Percentiles rank a stretch among this genome's conserved stretches.
Conservation (phyloP, 2,113 vertebrate genomes). For the Alouatta palliata region DNA sequence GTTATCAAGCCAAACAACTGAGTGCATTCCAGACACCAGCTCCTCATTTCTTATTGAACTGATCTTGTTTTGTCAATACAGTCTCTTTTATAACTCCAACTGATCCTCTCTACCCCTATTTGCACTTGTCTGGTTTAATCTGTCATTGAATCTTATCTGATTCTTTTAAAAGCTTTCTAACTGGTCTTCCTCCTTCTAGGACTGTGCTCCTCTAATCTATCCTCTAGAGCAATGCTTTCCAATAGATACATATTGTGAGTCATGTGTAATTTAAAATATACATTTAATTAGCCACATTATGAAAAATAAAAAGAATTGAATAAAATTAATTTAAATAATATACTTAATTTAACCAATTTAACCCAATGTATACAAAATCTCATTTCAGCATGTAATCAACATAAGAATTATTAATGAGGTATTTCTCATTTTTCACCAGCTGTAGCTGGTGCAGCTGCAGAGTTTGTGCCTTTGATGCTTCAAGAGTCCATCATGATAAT, state of each 20-base stretch:
- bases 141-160: background rate
- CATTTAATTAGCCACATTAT: background rate
- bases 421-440: too few relatives aligned
- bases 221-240: background rate
- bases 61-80: background rate
- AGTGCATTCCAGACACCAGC: background rate
- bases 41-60: background rate
- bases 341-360: background rate
- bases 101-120: background rate
- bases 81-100: background rate
- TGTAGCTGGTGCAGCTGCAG: too few relatives aligned
- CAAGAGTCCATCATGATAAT: too few relatives aligned
- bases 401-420: too few relatives aligned
- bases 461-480: too few relatives aligned
- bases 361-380: too few relatives aligned
- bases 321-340: background rate
- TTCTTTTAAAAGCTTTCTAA: background rate
- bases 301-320: background rate
- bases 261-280: background rate
- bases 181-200: background rate
- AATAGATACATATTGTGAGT: background rate
- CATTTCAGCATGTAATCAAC: too few relatives aligned
- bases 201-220: background rate
- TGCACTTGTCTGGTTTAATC: background rate
- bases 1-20: background rate